These are phyloP conservation scores for Limenitis camilla DNA, from an alignment of 2,888 invertebrate species.

Conservation along the genomic window DNA sequence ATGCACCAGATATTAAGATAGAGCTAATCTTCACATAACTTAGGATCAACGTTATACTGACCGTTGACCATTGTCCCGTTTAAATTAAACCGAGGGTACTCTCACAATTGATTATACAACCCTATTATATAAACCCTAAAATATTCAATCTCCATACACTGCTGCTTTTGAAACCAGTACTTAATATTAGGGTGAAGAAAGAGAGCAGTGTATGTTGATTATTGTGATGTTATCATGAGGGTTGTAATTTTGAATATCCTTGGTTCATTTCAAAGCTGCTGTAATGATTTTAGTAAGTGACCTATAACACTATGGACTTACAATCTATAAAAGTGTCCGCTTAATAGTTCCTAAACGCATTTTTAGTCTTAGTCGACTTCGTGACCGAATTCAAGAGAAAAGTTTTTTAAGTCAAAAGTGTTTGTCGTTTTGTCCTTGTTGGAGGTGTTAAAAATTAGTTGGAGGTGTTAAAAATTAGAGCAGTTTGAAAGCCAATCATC, in stretches of 20 bases:
- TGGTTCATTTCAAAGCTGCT: slow-evolving; percentile 22
- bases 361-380: no score
- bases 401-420: no score
- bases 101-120: slow-evolving; percentile 56
- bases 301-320: no score
- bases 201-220: slow-evolving; percentile 20
- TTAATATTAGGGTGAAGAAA: background rate
- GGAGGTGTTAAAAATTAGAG: no score
- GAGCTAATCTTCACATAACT: slow-evolving; percentile 72
- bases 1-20: slow-evolving; percentile 68
- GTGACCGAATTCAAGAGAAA: no score
- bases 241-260: slow-evolving; percentile 7
- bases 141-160: slow-evolving; percentile 14
- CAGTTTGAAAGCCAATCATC: no score
- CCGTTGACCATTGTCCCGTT: slow-evolving; percentile 71
- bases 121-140: slow-evolving; percentile 29
- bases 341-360: no score
- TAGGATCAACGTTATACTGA: slow-evolving; percentile 64
- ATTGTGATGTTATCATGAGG: background rate
- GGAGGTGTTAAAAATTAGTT: no score
- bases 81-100: slow-evolving; percentile 62
- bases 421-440: no score
- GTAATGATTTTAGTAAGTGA: slow-evolving; percentile 31
- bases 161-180: slow-evolving; percentile 7
- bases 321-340: no score